Conservation (phyloP, 2,797 vertebrate genomes). For the Staurois parvus region DNA sequence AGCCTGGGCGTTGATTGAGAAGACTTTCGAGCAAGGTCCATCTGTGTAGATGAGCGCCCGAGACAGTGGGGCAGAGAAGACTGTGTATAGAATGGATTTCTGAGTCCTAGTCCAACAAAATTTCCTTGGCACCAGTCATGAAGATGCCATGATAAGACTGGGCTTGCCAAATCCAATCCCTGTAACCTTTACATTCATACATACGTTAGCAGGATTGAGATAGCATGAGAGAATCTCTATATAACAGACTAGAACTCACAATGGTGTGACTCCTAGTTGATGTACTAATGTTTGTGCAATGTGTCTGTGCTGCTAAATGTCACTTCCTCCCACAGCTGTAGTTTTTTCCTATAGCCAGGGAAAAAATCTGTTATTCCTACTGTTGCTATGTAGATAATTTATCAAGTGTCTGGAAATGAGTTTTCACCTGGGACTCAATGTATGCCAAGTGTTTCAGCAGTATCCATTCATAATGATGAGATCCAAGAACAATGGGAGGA, state of each 20-base stretch:
- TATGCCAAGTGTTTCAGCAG: constrained; percentile 30
- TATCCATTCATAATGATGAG: neutral
- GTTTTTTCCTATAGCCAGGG: constrained; percentile 17
- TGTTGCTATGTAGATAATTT: constrained; percentile 19
- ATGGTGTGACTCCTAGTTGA: constrained; percentile 3
- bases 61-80: neutral
- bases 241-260: constrained; percentile 9
- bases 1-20: constrained; percentile 7
- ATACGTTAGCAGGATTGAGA: constrained; percentile 12
- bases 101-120: neutral
- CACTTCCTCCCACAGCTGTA: neutral
- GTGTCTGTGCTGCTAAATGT: constrained; percentile 36
- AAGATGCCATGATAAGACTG: neutral
- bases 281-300: constrained; percentile 29
- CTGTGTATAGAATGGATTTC: neutral
- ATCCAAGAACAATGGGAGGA: constrained; percentile 28
- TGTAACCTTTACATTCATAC: constrained; percentile 2
- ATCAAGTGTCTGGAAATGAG: constrained; percentile 27
- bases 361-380: neutral
- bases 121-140: neutral
- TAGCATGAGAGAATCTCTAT: neutral
- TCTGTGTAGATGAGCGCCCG: neutral
- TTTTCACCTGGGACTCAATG: constrained; percentile 9
- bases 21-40: neutral
- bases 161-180: neutral